phyloP scores from a whole-genome alignment of 2,113 vertebrate species.

The Elgaria multicarinata region DNA sequence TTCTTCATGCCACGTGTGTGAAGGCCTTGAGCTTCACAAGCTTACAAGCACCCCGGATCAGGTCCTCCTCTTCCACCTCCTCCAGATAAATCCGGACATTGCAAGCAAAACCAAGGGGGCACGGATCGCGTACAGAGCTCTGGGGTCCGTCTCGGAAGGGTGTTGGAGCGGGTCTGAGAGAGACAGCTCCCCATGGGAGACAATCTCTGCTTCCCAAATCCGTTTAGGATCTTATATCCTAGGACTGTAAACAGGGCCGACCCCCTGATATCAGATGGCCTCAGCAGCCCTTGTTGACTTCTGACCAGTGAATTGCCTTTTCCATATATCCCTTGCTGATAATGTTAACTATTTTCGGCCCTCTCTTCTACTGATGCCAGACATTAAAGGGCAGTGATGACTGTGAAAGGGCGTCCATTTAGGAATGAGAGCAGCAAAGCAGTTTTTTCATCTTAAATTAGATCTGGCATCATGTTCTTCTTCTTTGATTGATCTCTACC shows the following conservation, averaged over 20 bases:
- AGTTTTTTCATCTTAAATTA: background rate
- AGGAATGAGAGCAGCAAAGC: background rate
- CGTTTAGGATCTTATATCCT: background rate
- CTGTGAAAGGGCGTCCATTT: slow-evolving; percentile 30
- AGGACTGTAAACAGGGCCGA: slow-evolving; percentile 22
- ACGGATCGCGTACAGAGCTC: background rate
- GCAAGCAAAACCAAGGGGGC: background rate
- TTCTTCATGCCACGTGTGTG: slow-evolving; percentile 63
- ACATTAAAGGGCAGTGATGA: slow-evolving; percentile 28
- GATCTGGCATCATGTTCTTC: slow-evolving; percentile 2
- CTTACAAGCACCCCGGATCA: slow-evolving; percentile 46
- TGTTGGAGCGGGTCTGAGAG: background rate
- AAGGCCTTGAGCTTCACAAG: slow-evolving; percentile 54
- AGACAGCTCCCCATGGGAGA: background rate
- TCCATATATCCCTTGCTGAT: background rate
- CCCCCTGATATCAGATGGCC: slow-evolving; percentile 33
- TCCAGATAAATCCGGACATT: slow-evolving; percentile 44
- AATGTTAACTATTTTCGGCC: background rate
- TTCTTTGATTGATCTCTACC: slow-evolving; percentile 48
- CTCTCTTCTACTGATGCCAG: slow-evolving; percentile 23
- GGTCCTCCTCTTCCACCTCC: slow-evolving; percentile 29
- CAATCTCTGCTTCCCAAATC: slow-evolving; percentile 8
- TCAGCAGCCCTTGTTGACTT: slow-evolving; percentile 5
- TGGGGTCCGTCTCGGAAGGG: background rate
- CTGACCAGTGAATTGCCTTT: slow-evolving; percentile 13